These are phyloP conservation scores for Caenorhabditis doughertyi DNA, from an alignment of 2,888 invertebrate genomes.

Conservation along the genomic window DNA sequence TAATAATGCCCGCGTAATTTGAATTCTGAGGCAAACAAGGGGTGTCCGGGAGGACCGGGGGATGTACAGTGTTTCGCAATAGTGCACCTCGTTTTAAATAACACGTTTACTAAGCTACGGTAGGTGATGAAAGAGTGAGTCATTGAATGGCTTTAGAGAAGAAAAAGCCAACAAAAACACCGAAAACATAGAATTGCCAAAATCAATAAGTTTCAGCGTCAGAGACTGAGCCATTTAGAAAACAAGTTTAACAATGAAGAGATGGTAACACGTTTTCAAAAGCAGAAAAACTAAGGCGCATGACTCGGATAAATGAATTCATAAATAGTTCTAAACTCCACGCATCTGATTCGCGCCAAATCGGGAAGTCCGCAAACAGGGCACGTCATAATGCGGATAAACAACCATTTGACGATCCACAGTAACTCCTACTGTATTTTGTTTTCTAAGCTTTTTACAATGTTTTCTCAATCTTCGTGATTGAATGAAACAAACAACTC, in stretches of 20 bases:
- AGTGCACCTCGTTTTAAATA: slow-evolving; percentile 13
- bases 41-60: background rate
- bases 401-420: slow-evolving; percentile 2
- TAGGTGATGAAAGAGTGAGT: slow-evolving; percentile 26
- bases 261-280: no score
- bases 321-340: no score
- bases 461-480: no score
- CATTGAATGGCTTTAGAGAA: slow-evolving; percentile 38
- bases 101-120: slow-evolving; percentile 49
- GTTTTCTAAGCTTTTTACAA: no score
- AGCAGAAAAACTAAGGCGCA: no score
- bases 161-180: slow-evolving; percentile 10
- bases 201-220: no score
- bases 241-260: no score
- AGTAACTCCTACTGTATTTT: background rate
- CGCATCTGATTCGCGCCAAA: slow-evolving; percentile 20
- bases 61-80: slow-evolving; percentile 33
- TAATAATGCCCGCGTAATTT: slow-evolving; percentile 34
- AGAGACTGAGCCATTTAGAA: no score
- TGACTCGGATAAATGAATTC: no score
- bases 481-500: no score
- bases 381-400: slow-evolving; percentile 21
- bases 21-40: slow-evolving; percentile 24
- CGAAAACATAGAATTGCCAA: background rate
- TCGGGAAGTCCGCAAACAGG: slow-evolving; percentile 34